Conservation (phyloP, 1,140 invertebrate species). For the Halesus radiatus region DNA sequence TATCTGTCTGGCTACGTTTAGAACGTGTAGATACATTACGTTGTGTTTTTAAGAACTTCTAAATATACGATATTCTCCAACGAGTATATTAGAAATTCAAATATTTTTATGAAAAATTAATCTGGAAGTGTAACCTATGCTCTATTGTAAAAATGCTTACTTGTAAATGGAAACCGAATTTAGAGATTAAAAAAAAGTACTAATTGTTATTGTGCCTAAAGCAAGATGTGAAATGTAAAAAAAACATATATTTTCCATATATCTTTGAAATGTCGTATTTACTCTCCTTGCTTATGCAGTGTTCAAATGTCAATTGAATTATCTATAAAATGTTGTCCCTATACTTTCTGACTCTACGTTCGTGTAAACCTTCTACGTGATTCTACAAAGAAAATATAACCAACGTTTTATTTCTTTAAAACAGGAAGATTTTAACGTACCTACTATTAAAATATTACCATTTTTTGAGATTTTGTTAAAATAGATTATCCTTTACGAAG, state of each 20-base stretch:
- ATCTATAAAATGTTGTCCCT: neutral
- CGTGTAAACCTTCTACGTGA: no score
- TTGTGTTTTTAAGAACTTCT: constrained; percentile 15
- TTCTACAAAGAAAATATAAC: no score
- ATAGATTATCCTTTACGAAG: no score
- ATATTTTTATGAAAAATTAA: constrained; percentile 52
- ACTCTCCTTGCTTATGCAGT: constrained; percentile 37
- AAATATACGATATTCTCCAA: constrained; percentile 10
- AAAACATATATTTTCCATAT: constrained; percentile 46
- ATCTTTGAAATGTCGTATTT: constrained; percentile 28
- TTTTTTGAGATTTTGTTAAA: no score
- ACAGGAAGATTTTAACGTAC: no score
- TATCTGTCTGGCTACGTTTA: neutral
- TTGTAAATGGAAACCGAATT: constrained; percentile 55
- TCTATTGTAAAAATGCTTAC: constrained; percentile 55
- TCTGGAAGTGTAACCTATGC: constrained; percentile 18
- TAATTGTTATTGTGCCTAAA: constrained; percentile 58
- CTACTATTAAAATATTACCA: no score
- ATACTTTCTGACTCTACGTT: no score
- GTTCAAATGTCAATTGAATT: constrained; percentile 45
- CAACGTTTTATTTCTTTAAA: no score
- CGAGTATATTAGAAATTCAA: constrained; percentile 22
- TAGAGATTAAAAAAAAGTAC: constrained; percentile 50
- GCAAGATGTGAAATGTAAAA: constrained; percentile 48
- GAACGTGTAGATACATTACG: neutral